These are phyloP conservation scores for Heteropelma amictum DNA, from an alignment of 2,888 invertebrate genomes.

Conservation along the genomic window DNA sequence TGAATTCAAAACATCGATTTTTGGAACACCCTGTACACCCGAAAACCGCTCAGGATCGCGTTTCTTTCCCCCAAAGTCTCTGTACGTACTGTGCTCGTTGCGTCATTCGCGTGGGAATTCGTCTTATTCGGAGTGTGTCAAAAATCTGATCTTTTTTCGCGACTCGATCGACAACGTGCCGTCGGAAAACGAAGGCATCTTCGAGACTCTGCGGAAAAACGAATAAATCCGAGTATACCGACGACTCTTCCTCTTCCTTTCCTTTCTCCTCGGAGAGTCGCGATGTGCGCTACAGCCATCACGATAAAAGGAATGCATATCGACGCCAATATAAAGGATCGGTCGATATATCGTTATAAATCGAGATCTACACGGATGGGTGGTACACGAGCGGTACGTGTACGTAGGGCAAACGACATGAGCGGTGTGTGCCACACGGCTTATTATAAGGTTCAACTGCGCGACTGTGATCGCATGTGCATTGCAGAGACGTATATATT, in stretches of 20 bases:
- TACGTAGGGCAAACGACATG: conserved; percentile 74
- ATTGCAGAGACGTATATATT: background rate
- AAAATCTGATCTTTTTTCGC: no score
- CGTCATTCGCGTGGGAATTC: no score
- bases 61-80: no score
- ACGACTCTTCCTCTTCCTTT: conserved; percentile 2
- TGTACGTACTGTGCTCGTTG: no score
- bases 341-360: conserved; percentile 75
- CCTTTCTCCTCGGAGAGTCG: conserved; percentile 34
- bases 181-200: no score
- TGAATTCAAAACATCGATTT: no score
- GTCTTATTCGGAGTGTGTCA: no score
- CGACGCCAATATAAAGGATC: conserved; percentile 75
- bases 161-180: no score
- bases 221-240: background rate
- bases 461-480: conserved; percentile 45
- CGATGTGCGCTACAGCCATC: background rate
- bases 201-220: background rate
- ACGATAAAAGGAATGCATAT: conserved; percentile 69
- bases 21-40: no score
- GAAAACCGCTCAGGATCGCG: no score
- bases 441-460: conserved; percentile 73
- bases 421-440: conserved; percentile 64
- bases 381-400: conserved; percentile 75
- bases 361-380: conserved; percentile 76